A percentile compares a stretch with the other conserved stretches of the same genome.
Conservation (phyloP, 1,140 invertebrate species). For the Nasonia vitripennis region DNA sequence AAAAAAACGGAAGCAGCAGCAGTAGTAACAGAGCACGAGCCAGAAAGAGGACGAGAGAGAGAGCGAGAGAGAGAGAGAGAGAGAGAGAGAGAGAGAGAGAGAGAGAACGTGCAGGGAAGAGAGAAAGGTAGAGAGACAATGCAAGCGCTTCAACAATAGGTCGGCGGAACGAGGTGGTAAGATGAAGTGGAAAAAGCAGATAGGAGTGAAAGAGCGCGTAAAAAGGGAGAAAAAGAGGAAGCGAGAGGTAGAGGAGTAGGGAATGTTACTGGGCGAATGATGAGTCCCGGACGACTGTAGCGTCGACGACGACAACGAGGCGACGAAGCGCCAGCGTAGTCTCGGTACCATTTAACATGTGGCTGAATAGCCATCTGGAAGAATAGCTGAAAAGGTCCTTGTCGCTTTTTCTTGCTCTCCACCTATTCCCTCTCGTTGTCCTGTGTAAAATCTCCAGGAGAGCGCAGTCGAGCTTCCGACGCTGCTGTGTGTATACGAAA, state of each 20-base stretch:
- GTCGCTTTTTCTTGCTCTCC: neutral
- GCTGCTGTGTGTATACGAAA: too few species aligned
- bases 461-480: too few species aligned
- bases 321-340: constrained; percentile 42
- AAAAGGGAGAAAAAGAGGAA: constrained; percentile 49
- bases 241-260: neutral
- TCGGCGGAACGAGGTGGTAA: constrained; percentile 55
- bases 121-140: constrained; percentile 55
- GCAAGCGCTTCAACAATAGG: constrained; percentile 57
- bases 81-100: neutral
- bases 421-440: neutral
- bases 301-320: neutral
- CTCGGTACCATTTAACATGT: constrained; percentile 62
- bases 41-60: neutral
- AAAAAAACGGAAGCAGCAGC: neutral
- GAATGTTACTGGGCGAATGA: constrained; percentile 57
- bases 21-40: constrained; percentile 9
- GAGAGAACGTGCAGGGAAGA: constrained; percentile 4
- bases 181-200: constrained; percentile 55
- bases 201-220: constrained; percentile 48
- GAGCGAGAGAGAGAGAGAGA: neutral
- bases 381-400: constrained; percentile 53
- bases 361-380: constrained; percentile 63
- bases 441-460: neutral
- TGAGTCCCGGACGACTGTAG: constrained; percentile 57